Base-by-base conservation (phyloP, 35 echinoderm and acorn worm species). In the Lytechinus pictus region DNA sequence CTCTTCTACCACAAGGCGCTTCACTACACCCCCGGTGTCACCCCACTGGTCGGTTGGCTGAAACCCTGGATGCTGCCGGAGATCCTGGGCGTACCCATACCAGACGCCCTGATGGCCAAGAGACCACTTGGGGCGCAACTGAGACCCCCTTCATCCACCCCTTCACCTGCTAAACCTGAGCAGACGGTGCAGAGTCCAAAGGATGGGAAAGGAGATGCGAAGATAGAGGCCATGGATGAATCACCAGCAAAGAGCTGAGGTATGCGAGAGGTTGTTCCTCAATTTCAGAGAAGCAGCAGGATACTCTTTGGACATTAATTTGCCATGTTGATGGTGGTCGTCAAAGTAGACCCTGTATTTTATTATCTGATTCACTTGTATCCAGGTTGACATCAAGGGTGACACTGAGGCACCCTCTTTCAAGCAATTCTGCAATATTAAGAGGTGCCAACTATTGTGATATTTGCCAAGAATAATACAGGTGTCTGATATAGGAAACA, bases 31-130 rank as follows among this genome's bases (percentile, higher is more conserved):
- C 91, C 93, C 13, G 98, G 98, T 16, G 95, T 95, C 55, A 99
- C 97, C 13, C 98, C 98, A 0, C 87, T 99, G 58, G 98, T 99
- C 10, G 97, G 97, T 6, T 99, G 97, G 98, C 91, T 99, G 3
- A 97, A 98, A 93, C 97, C 98, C 1, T 99, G 98, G 98, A 99
- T 99, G 98, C 92, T 99, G 52, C 97, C 96, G 79, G 98, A 97
- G 24, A 96, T 99, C 52, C 92, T 99, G 21, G 91, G 87, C 52
- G 97, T 99, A n/a, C 96, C 98, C 28, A 92, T 99, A 53, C 97
- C 97, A 27, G 66, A 97, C 9, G 51, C 61, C 24, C 87, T 96
- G 28, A 99, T 98, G 94, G 95, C 95, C 53, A 87, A 72, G 44
- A 98, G 87, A 61, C 98, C 96, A 6, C 96, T 95, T 19, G 96